phyloP scores from a whole-genome alignment of 2,797 vertebrate genomes.

The Notolepis coatsorum region DNA sequence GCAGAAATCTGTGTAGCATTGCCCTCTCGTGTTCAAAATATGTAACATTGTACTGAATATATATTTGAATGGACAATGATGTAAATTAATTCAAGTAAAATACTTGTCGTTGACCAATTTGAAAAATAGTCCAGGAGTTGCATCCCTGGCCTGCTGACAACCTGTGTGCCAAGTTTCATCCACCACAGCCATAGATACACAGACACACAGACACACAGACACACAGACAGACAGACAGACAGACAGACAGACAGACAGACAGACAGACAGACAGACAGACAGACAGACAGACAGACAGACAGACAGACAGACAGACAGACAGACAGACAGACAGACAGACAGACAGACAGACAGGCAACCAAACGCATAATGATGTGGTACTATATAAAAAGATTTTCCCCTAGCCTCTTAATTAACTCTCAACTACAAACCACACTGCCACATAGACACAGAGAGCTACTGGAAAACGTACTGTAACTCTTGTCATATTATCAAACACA shows the following conservation, averaged over 20 bases:
- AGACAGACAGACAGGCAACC: too few relatives aligned
- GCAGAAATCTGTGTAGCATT: too few relatives aligned
- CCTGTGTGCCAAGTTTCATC: too few relatives aligned
- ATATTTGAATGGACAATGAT: too few relatives aligned
- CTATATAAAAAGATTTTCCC: conserved; percentile 16
- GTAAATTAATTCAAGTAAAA: too few relatives aligned
- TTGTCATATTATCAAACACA: conserved; percentile 37
- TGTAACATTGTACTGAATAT: too few relatives aligned
- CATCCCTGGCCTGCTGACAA: too few relatives aligned
- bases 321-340: not conserved
- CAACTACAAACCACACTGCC: conserved; percentile 41
- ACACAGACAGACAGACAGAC: not conserved
- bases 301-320: conserved; percentile 1
- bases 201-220: too few relatives aligned
- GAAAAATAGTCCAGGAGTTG: too few relatives aligned
- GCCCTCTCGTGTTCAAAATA: too few relatives aligned
- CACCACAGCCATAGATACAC: too few relatives aligned
- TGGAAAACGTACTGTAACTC: conserved; percentile 69
- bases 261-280: not conserved
- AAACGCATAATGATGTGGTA: conserved; percentile 23
- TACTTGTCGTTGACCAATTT: too few relatives aligned
- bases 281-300: not conserved
- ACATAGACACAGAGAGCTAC: conserved; percentile 45
- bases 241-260: not conserved
- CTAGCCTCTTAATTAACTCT: conserved; percentile 22